Evolutionary conservation across 2,888 invertebrate species (phyloP).

Genomic region (Drosophila setosimentum): DNA sequence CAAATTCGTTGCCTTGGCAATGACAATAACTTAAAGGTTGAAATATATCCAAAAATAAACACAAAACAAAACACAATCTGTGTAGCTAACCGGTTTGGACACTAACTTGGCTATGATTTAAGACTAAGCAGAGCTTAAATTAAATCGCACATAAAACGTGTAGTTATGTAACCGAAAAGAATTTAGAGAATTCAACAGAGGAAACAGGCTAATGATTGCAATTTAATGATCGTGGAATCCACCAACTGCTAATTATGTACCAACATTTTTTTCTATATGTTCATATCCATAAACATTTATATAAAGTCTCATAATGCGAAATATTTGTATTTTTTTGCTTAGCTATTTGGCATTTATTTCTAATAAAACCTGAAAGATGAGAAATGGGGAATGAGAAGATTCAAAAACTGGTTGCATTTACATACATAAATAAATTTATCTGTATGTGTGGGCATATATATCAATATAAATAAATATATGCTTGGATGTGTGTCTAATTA

Average conservation of each 20-base stretch:
- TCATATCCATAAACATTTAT: conserved; percentile 8
- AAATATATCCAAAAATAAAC: conserved; percentile 20
- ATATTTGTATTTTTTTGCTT: conserved; percentile 5
- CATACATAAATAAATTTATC: not conserved
- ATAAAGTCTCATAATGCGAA: conserved; percentile 2
- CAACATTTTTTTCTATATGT: not conserved
- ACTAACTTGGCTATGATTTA: conserved; percentile 38
- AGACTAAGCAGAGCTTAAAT: conserved; percentile 32
- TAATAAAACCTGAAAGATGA: conserved; percentile 48
- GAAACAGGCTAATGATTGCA: conserved; percentile 39
- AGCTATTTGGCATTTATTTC: conserved; percentile 33
- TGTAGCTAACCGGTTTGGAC: conserved; percentile 44
- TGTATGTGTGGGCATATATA: not conserved
- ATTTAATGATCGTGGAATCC: conserved; percentile 50
- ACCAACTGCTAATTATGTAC: conserved; percentile 34
- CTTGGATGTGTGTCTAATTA: not conserved
- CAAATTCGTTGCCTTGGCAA: conserved; percentile 32
- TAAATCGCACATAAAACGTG: conserved; percentile 17
- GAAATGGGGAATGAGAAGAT: conserved; percentile 35
- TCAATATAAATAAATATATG: not conserved
- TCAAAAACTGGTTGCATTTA: conserved; percentile 54
- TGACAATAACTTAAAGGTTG: conserved; percentile 31
- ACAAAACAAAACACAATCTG: not conserved
- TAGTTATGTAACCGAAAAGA: conserved; percentile 24
- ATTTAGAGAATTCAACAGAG: conserved; percentile 27